Percentiles rank a stretch among this genome's conserved stretches.
phyloP scores from a whole-genome alignment of 2,888 invertebrate genomes.

The Acutogordius australiensis region DNA sequence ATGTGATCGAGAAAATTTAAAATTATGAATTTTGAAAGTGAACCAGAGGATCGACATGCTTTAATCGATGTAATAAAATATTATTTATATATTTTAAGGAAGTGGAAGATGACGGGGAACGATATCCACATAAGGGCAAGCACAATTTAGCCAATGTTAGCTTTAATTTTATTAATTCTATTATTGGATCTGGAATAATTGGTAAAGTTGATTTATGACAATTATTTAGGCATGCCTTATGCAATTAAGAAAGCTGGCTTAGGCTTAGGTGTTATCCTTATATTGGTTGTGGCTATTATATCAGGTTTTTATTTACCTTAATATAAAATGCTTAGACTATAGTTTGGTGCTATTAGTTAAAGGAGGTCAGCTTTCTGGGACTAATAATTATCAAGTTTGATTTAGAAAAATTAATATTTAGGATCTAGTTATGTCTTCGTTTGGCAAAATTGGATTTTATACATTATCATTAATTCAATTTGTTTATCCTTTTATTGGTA shows the following conservation, averaged over 20 bases:
- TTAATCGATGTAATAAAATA: not conserved
- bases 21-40: no score
- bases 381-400: constrained; percentile 40
- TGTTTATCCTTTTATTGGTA: constrained; percentile 52
- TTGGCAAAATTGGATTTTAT: constrained; percentile 45
- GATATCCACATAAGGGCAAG: not conserved
- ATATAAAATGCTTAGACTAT: constrained; percentile 30
- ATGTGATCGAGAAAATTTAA: no score
- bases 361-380: constrained; percentile 42
- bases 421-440: constrained; percentile 44
- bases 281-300: constrained; percentile 38
- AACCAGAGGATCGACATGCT: not conserved
- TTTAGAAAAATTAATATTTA: constrained; percentile 15
- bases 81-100: not conserved
- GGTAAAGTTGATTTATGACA: constrained; percentile 7
- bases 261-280: constrained; percentile 39
- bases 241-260: constrained; percentile 49
- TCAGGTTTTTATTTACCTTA: constrained; percentile 27
- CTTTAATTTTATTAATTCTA: constrained; percentile 10
- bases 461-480: constrained; percentile 44
- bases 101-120: not conserved
- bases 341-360: constrained; percentile 46
- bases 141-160: constrained; percentile 5
- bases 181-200: constrained; percentile 10
- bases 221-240: constrained; percentile 25